Evolutionary conservation across 1,140 invertebrate genomes (phyloP), one percentile per base, ranked within the genome.

Genomic region (Nephotettix cincticeps): DNA sequence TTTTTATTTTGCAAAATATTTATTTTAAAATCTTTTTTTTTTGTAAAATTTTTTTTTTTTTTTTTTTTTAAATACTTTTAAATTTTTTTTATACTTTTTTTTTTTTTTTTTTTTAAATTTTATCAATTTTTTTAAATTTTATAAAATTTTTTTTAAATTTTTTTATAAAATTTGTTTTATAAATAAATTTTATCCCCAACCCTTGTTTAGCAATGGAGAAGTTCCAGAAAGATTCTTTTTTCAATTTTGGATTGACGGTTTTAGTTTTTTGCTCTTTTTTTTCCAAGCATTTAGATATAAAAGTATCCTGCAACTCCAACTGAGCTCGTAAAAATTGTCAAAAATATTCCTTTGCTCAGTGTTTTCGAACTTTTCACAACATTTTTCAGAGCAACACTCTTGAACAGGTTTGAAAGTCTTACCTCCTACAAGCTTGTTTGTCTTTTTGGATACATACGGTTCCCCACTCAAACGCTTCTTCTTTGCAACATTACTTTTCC

Each of bases 351-450:
- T 43, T 68, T 68, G 66, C 47, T 68, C 66, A 66, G 19, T 2
- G n/a, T 40, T 28, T 28, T 29, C n/a, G 32, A 66, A 68, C n/a
- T 47, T 3, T 45, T 43, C 17, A 27, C 1, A 40, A 28, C 66
- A 68, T 27, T 68, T 45, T 45, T 68, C 19, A 68, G 6, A 13
- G 27, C 66, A 68, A 68, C 66, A 47, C 21, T 43, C n/a, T 68
- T 47, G 43, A 17, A 68, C 36, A 19, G 11, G 11, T 25, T 1
- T 68, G 23, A 68, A 43, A 23, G 25, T 19, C 27, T 68, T 45
- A 43, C 45, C 45, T 68, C 9, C 17, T 25, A 68, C 45, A n/a
- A 17, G 21, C 27, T 43, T 45, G n/a, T 27, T 27, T 1, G 66
- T 45, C 11, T n/a, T 43, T 45, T 21, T 43, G 27, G 32, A 45